A percentile compares a stretch with the other conserved stretches of the same genome.
phyloP scores from a whole-genome alignment of 2,797 vertebrate species.

The Knipowitschia caucasica region DNA sequence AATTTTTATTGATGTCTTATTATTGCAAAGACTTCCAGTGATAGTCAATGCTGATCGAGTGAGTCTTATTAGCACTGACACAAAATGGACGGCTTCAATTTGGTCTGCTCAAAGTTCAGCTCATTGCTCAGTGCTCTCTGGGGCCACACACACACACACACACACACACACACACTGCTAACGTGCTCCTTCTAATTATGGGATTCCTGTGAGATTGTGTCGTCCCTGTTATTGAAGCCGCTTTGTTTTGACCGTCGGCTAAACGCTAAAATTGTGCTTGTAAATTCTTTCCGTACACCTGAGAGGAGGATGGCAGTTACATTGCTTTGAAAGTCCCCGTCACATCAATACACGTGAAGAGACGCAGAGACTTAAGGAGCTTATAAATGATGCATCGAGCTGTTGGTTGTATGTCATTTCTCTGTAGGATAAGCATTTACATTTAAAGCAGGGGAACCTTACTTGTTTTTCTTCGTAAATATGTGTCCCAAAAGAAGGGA shows the following conservation, averaged over 20 bases:
- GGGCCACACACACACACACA: constrained; percentile 14
- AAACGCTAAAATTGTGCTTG: constrained; percentile 23
- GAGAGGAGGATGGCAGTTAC: neutral
- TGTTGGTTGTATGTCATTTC: too few relatives aligned
- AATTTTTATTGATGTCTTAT: too few relatives aligned
- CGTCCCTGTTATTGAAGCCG: constrained; percentile 33
- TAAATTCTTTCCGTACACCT: constrained; percentile 19
- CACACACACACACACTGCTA: constrained; percentile 22
- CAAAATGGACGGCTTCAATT: neutral
- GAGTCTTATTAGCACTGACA: constrained; percentile 1
- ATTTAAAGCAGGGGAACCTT: too few relatives aligned
- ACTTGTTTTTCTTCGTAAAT: too few relatives aligned
- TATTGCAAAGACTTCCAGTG: neutral
- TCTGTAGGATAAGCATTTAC: too few relatives aligned
- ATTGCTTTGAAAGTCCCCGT: neutral
- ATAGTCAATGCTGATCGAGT: neutral
- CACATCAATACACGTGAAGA: neutral
- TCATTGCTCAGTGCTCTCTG: neutral
- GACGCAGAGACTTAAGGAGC: too few relatives aligned
- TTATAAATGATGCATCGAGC: too few relatives aligned
- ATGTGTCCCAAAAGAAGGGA: too few relatives aligned
- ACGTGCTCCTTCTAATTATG: constrained; percentile 37
- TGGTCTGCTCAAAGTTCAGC: neutral
- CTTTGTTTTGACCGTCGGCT: constrained; percentile 24
- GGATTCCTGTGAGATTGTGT: constrained; percentile 35